A percentile compares a stretch with the other conserved stretches of the same genome.
phyloP scores from a whole-genome alignment of 2,797 vertebrate genomes.

The Eulemur rubriventer region DNA sequence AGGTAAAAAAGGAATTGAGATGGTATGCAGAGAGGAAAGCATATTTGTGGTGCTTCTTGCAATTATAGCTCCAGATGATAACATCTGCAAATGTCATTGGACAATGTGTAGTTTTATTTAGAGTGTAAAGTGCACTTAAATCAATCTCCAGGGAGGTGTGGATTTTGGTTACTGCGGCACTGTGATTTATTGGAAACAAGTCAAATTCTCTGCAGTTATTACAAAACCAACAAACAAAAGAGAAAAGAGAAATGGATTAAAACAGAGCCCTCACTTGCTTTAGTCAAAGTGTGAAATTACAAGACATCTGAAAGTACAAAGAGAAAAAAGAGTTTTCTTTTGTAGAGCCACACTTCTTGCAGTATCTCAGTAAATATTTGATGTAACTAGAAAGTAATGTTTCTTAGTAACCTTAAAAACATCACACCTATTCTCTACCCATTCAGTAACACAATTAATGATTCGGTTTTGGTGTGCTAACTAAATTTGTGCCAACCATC shows the following conservation, averaged over 20 bases:
- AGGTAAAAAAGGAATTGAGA: not conserved
- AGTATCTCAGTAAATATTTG: not conserved
- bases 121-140: not conserved
- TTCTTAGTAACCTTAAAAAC: not conserved
- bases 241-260: not conserved
- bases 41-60: not conserved
- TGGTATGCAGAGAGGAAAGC: not conserved
- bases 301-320: not conserved
- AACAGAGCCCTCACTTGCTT: not conserved
- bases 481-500: not conserved
- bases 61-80: not conserved
- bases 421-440: not conserved
- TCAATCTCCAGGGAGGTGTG: not conserved
- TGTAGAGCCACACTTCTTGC: not conserved
- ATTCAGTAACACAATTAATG: not conserved
- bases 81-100: not conserved
- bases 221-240: not conserved
- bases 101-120: not conserved
- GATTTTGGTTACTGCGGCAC: not conserved
- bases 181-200: not conserved
- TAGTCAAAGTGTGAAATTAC: not conserved
- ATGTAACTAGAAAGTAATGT: not conserved
- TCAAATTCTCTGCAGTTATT: not conserved
- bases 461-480: not conserved
- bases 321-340: not conserved